Conservation (phyloP, 1,140 invertebrate species). For the Hydropsyche tenuis region DNA sequence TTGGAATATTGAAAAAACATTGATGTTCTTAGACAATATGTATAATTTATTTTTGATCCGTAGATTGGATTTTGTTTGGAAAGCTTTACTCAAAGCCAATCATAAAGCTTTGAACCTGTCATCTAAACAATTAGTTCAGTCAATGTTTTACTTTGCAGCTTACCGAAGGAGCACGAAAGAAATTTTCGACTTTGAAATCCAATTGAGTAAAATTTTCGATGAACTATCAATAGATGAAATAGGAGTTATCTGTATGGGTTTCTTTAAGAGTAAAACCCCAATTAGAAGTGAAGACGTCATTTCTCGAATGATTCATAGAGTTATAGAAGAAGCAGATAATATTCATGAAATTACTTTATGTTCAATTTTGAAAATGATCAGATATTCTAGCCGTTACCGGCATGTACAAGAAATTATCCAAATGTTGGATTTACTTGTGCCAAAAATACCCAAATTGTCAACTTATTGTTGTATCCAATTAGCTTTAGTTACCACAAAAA, state of each 20-base stretch:
- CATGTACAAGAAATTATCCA: constrained; percentile 50
- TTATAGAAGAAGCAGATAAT: constrained; percentile 53
- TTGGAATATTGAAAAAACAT: constrained; percentile 56
- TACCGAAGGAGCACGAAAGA: constrained; percentile 55
- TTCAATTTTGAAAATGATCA: constrained; percentile 63
- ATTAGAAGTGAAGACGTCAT: constrained; percentile 60
- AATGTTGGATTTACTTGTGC: constrained; percentile 53
- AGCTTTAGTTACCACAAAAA: constrained; percentile 59
- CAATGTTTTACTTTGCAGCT: constrained; percentile 64
- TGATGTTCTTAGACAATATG: constrained; percentile 63
- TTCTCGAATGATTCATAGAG: constrained; percentile 56
- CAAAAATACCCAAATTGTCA: constrained; percentile 58
- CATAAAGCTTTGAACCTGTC: constrained; percentile 58
- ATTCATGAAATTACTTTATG: constrained; percentile 62
- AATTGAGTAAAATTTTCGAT: constrained; percentile 56
- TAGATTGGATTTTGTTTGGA: constrained; percentile 57
- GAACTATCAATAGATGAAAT: constrained; percentile 64
- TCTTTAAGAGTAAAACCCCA: constrained; percentile 67
- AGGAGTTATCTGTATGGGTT: constrained; percentile 65
- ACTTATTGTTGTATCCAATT: constrained; percentile 62
- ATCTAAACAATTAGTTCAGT: constrained; percentile 63
- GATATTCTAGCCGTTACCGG: too few relatives aligned
- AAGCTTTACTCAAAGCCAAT: constrained; percentile 58
- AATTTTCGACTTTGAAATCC: constrained; percentile 65
- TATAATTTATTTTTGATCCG: constrained; percentile 57